Conservation (phyloP, 2,797 vertebrate genomes). For the Harpagifer antarcticus region DNA sequence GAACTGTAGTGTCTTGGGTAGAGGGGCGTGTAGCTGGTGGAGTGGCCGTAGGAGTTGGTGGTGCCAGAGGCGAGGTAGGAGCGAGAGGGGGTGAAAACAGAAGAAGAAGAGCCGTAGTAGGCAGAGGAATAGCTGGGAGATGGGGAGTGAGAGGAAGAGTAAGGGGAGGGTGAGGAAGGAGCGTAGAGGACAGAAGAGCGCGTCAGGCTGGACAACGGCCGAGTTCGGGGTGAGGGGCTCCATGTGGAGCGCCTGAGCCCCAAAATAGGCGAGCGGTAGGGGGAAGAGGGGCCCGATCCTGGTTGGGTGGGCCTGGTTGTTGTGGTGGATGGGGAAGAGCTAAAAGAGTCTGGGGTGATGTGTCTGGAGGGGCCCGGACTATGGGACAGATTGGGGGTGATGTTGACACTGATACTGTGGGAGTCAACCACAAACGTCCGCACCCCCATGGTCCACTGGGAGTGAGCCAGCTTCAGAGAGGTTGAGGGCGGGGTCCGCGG, state of each 20-base stretch:
- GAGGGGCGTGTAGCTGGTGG: constrained; percentile 75
- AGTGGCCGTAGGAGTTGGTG: constrained; percentile 69
- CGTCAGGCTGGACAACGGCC: constrained; percentile 71
- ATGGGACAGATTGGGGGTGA: constrained; percentile 51
- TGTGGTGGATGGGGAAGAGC: constrained; percentile 36
- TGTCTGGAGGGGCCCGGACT: constrained; percentile 61
- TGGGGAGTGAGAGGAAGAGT: constrained; percentile 60
- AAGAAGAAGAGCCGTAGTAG: constrained; percentile 53
- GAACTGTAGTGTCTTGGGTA: constrained; percentile 83
- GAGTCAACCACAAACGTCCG: constrained; percentile 81
- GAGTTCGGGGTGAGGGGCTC: constrained; percentile 72
- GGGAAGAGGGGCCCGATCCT: constrained; percentile 75
- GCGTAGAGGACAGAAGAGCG: constrained; percentile 66
- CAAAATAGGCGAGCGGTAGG: constrained; percentile 73
- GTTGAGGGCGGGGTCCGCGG: constrained; percentile 60
- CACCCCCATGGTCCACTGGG: constrained; percentile 82
- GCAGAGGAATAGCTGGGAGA: constrained; percentile 57
- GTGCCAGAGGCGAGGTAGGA: constrained; percentile 57
- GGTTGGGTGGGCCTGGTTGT: constrained; percentile 47
- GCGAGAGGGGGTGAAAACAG: constrained; percentile 46
- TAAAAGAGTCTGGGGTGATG: constrained; percentile 57
- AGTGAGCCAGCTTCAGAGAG: constrained; percentile 66
- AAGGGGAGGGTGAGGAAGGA: constrained; percentile 46
- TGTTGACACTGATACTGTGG: constrained; percentile 69
- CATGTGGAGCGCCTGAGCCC: constrained; percentile 67